These are phyloP conservation scores for Pterocles orientalis DNA, from an alignment of 2,113 vertebrate species.

Conservation along the genomic window DNA sequence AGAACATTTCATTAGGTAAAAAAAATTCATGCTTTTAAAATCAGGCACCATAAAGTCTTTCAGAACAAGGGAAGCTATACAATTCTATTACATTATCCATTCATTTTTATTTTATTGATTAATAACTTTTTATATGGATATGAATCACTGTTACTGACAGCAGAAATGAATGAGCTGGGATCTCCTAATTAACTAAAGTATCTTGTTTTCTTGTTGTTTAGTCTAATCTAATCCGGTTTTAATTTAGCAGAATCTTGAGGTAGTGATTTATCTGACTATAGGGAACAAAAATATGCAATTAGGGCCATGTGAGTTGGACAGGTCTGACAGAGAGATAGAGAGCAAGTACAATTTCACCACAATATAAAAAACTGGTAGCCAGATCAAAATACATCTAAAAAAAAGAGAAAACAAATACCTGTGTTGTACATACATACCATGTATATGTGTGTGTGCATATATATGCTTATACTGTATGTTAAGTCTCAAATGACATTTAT, in stretches of 20 bases:
- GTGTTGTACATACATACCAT: fast-evolving
- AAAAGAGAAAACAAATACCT: background rate
- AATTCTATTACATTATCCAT: background rate
- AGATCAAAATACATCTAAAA: background rate
- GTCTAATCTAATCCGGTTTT: background rate
- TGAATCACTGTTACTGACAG: background rate
- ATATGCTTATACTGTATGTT: background rate
- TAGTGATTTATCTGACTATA: background rate
- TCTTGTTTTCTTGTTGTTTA: background rate
- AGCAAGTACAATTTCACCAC: background rate
- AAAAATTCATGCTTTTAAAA: background rate
- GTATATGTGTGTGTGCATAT: fast-evolving
- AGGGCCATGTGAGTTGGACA: background rate
- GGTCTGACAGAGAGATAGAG: background rate
- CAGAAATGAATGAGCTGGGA: background rate
- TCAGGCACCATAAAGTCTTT: background rate
- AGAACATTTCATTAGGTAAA: background rate
- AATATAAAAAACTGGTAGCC: background rate
- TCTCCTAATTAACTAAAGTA: background rate
- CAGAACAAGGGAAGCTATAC: background rate
- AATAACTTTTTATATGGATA: background rate
- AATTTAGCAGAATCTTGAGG: background rate
- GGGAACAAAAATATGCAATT: background rate
- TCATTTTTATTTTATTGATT: background rate
- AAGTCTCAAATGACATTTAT: background rate